phyloP scores from a whole-genome alignment of 2,888 invertebrate species.

The Drosophila neotestacea region DNA sequence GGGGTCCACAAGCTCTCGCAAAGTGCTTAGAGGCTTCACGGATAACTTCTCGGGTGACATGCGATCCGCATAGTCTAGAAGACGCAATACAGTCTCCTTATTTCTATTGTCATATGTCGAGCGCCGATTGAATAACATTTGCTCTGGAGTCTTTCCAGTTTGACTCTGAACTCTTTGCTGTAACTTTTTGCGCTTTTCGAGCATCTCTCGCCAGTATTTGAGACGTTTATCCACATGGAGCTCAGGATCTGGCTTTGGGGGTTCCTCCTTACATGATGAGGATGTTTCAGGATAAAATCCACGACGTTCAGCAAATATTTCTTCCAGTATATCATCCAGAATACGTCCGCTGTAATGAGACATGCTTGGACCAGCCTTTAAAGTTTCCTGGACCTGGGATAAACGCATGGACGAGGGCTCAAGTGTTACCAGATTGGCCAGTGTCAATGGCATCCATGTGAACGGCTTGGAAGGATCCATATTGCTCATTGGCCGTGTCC shows the following conservation, averaged over 20 bases:
- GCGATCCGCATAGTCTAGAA: slow-evolving; percentile 77
- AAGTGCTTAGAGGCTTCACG: slow-evolving; percentile 10
- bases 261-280: slow-evolving; percentile 47
- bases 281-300: slow-evolving; percentile 67
- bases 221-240: slow-evolving; percentile 73
- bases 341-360: slow-evolving; percentile 49
- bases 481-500: not conserved
- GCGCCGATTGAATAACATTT: slow-evolving; percentile 74
- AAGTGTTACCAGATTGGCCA: slow-evolving; percentile 35
- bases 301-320: slow-evolving; percentile 67
- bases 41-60: slow-evolving; percentile 48
- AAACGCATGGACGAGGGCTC: not conserved
- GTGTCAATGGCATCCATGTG: slow-evolving; percentile 17
- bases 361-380: slow-evolving; percentile 15
- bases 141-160: slow-evolving; percentile 59
- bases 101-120: slow-evolving; percentile 75
- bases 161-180: slow-evolving; percentile 50
- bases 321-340: slow-evolving; percentile 66
- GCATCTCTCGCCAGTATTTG: slow-evolving; percentile 74
- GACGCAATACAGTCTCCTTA: slow-evolving; percentile 68
- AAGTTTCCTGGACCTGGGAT: not conserved
- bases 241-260: slow-evolving; percentile 11
- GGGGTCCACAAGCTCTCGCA: slow-evolving; percentile 47
- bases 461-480: not conserved
- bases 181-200: slow-evolving; percentile 63